phyloP scores from a whole-genome alignment of 2,888 invertebrate genomes.

The Thalpophila matura region DNA sequence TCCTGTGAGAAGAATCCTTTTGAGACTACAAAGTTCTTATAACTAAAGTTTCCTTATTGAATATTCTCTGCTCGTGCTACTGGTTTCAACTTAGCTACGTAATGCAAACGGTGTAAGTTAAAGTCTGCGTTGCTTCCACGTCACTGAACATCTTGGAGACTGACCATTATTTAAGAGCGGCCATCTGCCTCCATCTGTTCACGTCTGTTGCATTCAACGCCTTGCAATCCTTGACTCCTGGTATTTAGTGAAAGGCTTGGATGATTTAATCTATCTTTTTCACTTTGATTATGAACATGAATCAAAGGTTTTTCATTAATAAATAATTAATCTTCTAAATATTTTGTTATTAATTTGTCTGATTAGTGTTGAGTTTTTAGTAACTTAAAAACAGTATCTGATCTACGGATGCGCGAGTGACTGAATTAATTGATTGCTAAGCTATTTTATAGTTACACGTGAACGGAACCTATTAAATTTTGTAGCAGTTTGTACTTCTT shows the following conservation, averaged over 20 bases:
- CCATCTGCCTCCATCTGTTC: conserved; percentile 14
- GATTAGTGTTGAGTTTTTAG: too few species aligned
- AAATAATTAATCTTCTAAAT: too few species aligned
- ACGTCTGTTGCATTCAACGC: conserved; percentile 14
- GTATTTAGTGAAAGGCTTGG: conserved; percentile 1
- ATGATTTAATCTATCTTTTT: neutral
- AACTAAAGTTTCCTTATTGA: neutral
- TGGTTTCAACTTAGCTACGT: neutral
- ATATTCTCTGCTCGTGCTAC: neutral
- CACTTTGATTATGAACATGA: too few species aligned
- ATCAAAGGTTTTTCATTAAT: too few species aligned
- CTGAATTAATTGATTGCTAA: too few species aligned
- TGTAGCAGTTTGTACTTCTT: too few species aligned
- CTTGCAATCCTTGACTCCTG: conserved; percentile 18
- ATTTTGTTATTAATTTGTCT: too few species aligned
- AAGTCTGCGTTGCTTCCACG: conserved; percentile 15
- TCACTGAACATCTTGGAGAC: conserved; percentile 25
- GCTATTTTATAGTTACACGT: too few species aligned
- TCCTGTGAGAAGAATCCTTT: too few species aligned
- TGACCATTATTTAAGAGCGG: conserved; percentile 39
- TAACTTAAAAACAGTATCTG: too few species aligned
- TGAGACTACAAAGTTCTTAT: neutral
- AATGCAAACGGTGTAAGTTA: conserved; percentile 9
- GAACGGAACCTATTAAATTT: too few species aligned
- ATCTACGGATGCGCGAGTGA: too few species aligned